These are phyloP conservation scores for Liolophura sinensis DNA, from an alignment of 1,140 invertebrate genomes.

Conservation along the genomic window DNA sequence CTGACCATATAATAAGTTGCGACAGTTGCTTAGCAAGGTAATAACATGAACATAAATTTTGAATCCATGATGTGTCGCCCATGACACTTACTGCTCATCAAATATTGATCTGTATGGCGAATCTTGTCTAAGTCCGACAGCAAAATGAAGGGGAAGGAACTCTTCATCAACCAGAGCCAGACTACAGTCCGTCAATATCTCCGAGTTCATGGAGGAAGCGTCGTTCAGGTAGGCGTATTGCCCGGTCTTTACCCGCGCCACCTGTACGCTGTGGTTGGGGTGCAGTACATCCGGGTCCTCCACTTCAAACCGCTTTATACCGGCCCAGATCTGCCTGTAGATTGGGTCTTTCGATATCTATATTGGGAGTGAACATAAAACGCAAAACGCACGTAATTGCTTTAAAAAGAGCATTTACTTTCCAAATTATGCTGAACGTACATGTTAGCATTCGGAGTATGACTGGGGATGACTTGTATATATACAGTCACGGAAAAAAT, in stretches of 20 bases:
- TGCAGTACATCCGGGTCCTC: conserved; percentile 26
- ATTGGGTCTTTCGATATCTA: conserved; percentile 12
- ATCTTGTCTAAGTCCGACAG: conserved; percentile 31
- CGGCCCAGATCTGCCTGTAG: conserved; percentile 24
- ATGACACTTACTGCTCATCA: conserved; percentile 33
- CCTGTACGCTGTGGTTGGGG: conserved; percentile 15
- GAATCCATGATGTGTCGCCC: too few species aligned
- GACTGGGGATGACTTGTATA: too few species aligned
- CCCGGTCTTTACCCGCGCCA: conserved; percentile 27
- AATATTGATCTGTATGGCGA: conserved; percentile 32
- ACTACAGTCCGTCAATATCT: conserved; percentile 25
- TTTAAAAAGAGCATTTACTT: too few species aligned
- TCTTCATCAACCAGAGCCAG: conserved; percentile 30
- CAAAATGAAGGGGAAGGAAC: conserved; percentile 36
- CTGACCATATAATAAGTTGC: too few species aligned
- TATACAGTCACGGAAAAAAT: too few species aligned
- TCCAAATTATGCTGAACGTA: too few species aligned
- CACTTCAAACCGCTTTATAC: conserved; percentile 8
- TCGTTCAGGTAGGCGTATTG: conserved; percentile 35
- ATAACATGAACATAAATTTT: too few species aligned
- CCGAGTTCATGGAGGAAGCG: conserved; percentile 24
- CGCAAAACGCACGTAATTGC: too few species aligned
- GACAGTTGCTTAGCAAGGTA: too few species aligned
- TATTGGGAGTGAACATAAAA: too few species aligned
- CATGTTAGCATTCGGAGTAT: too few species aligned